A percentile compares a stretch with the other conserved stretches of the same genome.
Conservation (phyloP, 2,113 vertebrate species). For the Carlito syrichta region DNA sequence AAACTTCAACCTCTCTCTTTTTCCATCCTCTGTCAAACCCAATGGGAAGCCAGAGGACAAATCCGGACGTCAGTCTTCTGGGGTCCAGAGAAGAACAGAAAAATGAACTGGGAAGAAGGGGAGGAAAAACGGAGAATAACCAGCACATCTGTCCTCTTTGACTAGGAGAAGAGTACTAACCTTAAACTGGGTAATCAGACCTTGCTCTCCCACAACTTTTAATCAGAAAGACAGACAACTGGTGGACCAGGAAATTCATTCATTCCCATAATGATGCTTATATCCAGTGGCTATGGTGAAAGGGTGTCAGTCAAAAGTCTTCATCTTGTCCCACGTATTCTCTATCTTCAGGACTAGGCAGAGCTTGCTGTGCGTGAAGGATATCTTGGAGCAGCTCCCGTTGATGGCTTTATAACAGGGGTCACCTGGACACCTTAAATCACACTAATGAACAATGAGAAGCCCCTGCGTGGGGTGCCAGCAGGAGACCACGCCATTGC, state of each 20-base stretch:
- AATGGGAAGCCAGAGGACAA: not conserved
- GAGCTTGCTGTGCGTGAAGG: not conserved
- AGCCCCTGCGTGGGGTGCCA: not conserved
- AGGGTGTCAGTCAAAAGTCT: not conserved
- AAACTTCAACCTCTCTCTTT: not conserved
- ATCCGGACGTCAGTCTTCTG: not conserved
- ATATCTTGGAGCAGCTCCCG: not conserved
- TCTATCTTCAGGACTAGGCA: not conserved
- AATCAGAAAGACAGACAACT: not conserved
- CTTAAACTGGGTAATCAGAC: not conserved
- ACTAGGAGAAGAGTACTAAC: not conserved
- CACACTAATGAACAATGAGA: slow-evolving; percentile 51
- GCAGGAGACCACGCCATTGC: slow-evolving; percentile 39
- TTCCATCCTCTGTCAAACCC: not conserved
- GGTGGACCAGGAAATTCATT: not conserved
- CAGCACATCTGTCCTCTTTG: not conserved
- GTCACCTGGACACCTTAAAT: slow-evolving; percentile 57
- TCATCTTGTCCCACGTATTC: not conserved
- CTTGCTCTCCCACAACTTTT: not conserved
- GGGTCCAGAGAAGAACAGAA: not conserved
- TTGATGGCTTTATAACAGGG: slow-evolving; percentile 32
- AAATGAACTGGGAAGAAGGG: not conserved
- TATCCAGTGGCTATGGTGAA: not conserved
- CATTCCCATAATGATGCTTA: not conserved
- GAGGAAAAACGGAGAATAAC: not conserved